These are phyloP conservation scores for Australoheros scitulus DNA, from an alignment of 2,113 vertebrate species.

Conservation along the genomic window DNA sequence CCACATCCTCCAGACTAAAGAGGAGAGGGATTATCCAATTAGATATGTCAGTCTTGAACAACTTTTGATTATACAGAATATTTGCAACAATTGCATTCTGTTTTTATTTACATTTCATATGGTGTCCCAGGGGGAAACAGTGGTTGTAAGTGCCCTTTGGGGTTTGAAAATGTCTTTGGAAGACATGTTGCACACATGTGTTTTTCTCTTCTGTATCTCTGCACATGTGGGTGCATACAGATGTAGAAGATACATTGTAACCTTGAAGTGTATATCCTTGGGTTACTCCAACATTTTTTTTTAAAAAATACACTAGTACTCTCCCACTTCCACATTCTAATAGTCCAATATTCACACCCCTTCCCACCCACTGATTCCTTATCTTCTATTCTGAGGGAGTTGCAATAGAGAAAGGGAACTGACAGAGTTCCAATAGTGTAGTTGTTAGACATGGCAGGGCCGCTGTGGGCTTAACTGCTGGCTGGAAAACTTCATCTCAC, in stretches of 20 bases:
- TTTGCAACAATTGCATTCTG: too few species aligned
- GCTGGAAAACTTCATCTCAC: constrained; percentile 61
- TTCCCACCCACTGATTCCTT: not conserved
- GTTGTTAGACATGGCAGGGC: constrained; percentile 58
- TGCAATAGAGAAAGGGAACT: constrained; percentile 35
- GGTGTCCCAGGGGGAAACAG: not conserved
- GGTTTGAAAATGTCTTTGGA: not conserved
- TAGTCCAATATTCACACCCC: not conserved
- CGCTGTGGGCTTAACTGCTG: constrained; percentile 54
- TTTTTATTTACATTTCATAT: too few species aligned
- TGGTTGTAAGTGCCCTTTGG: not conserved
- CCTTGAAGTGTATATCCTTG: constrained; percentile 13
- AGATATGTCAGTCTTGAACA: not conserved
- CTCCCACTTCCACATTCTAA: not conserved
- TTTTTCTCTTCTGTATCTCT: not conserved
- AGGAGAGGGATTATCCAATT: not conserved
- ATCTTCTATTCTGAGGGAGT: constrained; percentile 38
- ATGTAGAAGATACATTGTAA: not conserved
- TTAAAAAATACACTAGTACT: not conserved
- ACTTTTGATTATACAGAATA: not conserved
- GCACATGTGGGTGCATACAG: not conserved
- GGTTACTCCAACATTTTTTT: not conserved
- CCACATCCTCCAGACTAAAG: too few species aligned
- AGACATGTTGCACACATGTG: not conserved
- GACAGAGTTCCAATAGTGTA: constrained; percentile 66